Evolutionary conservation across 2,113 vertebrate genomes (phyloP), one percentile per base, ranked within the genome.

Genomic region (Seriola dumerili): DNA sequence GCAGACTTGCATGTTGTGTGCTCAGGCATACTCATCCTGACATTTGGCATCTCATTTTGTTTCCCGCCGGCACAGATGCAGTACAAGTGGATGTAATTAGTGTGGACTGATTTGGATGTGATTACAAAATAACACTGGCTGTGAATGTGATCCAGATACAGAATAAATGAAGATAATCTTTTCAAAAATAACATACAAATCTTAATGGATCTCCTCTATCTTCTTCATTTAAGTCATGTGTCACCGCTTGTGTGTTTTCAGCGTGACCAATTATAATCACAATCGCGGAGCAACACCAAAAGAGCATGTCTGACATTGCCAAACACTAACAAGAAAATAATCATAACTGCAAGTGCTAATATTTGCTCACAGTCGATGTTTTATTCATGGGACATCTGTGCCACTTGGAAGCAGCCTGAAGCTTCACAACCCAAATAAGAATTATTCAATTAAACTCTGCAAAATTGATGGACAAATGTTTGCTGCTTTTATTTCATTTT

Each of bases 331-430:
- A 84, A 85, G 67, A 88, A 88, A 85, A 91, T 85, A 91, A 91
- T 91, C 81, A 85, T 42, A 85, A 87, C 85, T 63, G 72, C 55
- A 14, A 90, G 75, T 78, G 77, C 72, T 86, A 91, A 92, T 88
- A 88, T 89, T 93, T 94, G 70, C 80, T 85, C 72, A 65, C 54
- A 50, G 64, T 44, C 16, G 0, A 93, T 93, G 89, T 91, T 91
- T 93, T 92, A 94, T 94, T 94, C 92, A 94, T 91, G 70, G 62
- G 80, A 83, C 89, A 91, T 92, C 85, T 94, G 92, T 88, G 87
- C 80, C 80, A 86, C 81, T 92, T 80, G 76, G 78, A 91, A 89
- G 78, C 70, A 25, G 75, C 90, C 88, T 36, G 63, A 73, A 91
- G 88, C 88, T 84, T 77, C 40, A 50, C 62, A 89, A 76, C 25